A percentile compares a stretch with the other conserved stretches of the same genome.
phyloP scores from a whole-genome alignment of 1,140 invertebrate genomes.

The Bombus huntii region DNA sequence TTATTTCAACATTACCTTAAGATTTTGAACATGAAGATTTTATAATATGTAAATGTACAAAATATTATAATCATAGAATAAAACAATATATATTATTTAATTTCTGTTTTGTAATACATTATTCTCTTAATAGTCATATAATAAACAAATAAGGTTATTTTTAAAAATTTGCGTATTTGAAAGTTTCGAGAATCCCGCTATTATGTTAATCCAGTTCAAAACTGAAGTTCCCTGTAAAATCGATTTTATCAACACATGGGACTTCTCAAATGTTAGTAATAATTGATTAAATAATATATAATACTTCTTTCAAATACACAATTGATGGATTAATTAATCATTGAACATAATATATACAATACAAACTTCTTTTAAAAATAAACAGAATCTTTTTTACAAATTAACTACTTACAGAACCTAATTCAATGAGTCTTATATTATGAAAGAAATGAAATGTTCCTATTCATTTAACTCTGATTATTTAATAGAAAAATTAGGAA shows the following conservation, averaged over 20 bases:
- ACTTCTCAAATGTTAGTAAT: constrained; percentile 7
- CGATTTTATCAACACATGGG: constrained; percentile 14
- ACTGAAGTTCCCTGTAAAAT: constrained; percentile 9
- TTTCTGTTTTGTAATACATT: constrained; percentile 64
- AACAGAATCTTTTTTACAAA: constrained; percentile 3
- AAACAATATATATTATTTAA: constrained; percentile 69
- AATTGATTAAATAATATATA: constrained; percentile 48
- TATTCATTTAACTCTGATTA: background rate
- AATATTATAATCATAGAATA: constrained; percentile 77
- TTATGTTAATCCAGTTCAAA: constrained; percentile 39
- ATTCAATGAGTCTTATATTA: background rate
- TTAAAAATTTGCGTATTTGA: constrained; percentile 68
- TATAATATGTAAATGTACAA: constrained; percentile 77
- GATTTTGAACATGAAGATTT: constrained; percentile 76
- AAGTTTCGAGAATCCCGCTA: constrained; percentile 67
- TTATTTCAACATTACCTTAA: constrained; percentile 72
- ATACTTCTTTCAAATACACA: constrained; percentile 61
- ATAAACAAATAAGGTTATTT: constrained; percentile 67
- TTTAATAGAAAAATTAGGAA: constrained; percentile 35
- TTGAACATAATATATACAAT: constrained; percentile 50
- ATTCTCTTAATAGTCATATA: constrained; percentile 68
- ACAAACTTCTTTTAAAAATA: background rate
- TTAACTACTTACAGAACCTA: background rate
- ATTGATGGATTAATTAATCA: constrained; percentile 20
- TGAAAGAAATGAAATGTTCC: constrained; percentile 6